A percentile compares a stretch with the other conserved stretches of the same genome.
Evolutionary conservation across 2,113 vertebrate genomes (phyloP).

Genomic region (Neolamprologus sp.): DNA sequence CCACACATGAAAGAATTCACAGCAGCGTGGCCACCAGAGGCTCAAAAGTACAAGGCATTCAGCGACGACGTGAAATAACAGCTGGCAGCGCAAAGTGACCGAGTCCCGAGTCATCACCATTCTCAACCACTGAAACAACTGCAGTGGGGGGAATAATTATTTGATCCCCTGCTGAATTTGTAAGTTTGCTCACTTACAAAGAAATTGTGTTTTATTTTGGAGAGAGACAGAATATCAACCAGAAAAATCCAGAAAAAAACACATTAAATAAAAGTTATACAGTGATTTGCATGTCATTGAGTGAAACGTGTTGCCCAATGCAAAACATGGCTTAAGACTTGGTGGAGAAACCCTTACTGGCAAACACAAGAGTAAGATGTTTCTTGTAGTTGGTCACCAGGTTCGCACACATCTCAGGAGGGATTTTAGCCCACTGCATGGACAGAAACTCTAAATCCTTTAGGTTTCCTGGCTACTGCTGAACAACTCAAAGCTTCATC

Average conservation of each 20-base stretch:
- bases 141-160: background rate
- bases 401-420: background rate
- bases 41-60: background rate
- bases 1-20: background rate
- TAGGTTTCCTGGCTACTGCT: background rate
- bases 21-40: accelerated
- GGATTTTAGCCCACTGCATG: accelerated
- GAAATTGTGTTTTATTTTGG: background rate
- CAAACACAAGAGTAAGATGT: background rate
- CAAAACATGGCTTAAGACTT: background rate
- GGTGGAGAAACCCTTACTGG: background rate
- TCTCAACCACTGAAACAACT: background rate
- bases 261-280: background rate
- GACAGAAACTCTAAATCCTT: background rate
- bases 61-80: background rate
- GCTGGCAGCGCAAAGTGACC: background rate
- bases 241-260: background rate
- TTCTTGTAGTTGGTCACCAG: background rate
- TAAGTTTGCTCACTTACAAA: background rate
- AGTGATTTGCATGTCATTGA: background rate
- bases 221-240: background rate
- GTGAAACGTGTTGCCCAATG: background rate
- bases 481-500: background rate
- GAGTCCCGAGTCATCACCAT: background rate
- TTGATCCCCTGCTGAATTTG: background rate